phyloP scores from a whole-genome alignment of 2,888 invertebrate genomes.

The Erebia palarica region DNA sequence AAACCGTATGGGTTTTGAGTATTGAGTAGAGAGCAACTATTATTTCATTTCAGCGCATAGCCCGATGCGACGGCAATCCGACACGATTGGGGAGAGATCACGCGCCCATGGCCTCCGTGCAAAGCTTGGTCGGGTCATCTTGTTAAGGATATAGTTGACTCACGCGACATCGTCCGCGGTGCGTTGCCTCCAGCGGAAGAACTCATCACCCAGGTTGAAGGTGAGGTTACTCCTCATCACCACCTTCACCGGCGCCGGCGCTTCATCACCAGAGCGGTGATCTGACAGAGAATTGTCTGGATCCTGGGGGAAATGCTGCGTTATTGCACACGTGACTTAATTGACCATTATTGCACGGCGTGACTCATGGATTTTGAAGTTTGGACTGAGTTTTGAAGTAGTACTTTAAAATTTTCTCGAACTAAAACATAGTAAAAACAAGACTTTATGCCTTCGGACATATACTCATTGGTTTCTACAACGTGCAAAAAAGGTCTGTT shows the following conservation, averaged over 20 bases:
- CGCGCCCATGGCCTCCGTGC: too few relatives aligned
- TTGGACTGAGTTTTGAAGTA: too few relatives aligned
- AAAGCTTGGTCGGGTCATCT: too few relatives aligned
- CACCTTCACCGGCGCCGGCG: constrained; percentile 55
- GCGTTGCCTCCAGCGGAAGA: constrained; percentile 55
- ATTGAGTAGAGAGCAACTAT: neutral
- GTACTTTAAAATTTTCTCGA: too few relatives aligned
- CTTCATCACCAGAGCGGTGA: neutral
- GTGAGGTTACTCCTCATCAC: constrained; percentile 70
- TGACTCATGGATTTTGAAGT: neutral
- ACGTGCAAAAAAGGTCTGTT: too few relatives aligned
- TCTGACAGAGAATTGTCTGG: neutral
- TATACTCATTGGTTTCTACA: too few relatives aligned
- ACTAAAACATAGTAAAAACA: too few relatives aligned
- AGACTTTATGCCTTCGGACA: too few relatives aligned
- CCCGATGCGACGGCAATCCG: too few relatives aligned
- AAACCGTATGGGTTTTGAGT: neutral
- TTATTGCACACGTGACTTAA: neutral
- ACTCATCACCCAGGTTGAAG: constrained; percentile 68
- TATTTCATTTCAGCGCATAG: too few relatives aligned
- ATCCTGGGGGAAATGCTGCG: neutral
- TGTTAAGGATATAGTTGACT: constrained; percentile 38
- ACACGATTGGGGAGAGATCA: too few relatives aligned
- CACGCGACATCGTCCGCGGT: constrained; percentile 51
- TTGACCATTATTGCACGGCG: neutral